phyloP scores from a whole-genome alignment of 2,113 vertebrate genomes.

The Aspidoscelis tigris region DNA sequence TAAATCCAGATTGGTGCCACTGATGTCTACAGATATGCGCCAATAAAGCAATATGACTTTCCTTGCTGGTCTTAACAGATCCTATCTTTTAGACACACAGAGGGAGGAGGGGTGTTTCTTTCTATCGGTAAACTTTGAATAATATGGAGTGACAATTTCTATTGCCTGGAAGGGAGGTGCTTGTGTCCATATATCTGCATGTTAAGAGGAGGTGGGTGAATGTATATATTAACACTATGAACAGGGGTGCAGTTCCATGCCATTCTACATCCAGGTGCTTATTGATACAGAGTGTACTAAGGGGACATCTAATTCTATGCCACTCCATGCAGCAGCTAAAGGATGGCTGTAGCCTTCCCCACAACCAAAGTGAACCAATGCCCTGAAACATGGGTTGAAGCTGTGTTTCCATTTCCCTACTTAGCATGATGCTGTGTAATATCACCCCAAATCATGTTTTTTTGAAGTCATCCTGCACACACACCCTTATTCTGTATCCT shows the following conservation, averaged over 20 bases:
- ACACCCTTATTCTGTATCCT: no score
- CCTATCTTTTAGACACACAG: background rate
- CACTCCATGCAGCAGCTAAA: no score
- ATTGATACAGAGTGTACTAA: background rate
- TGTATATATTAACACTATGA: background rate
- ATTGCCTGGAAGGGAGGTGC: background rate
- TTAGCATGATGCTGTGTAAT: no score
- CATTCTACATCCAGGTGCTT: background rate
- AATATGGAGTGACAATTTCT: background rate
- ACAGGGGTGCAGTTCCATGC: background rate
- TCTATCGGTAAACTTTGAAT: background rate
- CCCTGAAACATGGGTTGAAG: no score
- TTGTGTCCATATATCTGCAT: no score
- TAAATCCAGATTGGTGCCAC: slow-evolving; percentile 27
- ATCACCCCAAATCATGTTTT: no score
- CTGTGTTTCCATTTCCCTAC: no score
- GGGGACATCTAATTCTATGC: no score
- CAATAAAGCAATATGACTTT: slow-evolving; percentile 5
- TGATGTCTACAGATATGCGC: slow-evolving; percentile 7
- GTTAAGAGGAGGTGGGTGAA: background rate
- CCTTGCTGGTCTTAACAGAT: background rate
- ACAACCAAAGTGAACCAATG: no score
- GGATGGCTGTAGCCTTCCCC: no score
- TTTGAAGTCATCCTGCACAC: no score
- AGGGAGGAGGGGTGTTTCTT: accelerated